These are phyloP conservation scores for Cyprinella venusta DNA, from an alignment of 2,797 vertebrate species.

Conservation along the genomic window DNA sequence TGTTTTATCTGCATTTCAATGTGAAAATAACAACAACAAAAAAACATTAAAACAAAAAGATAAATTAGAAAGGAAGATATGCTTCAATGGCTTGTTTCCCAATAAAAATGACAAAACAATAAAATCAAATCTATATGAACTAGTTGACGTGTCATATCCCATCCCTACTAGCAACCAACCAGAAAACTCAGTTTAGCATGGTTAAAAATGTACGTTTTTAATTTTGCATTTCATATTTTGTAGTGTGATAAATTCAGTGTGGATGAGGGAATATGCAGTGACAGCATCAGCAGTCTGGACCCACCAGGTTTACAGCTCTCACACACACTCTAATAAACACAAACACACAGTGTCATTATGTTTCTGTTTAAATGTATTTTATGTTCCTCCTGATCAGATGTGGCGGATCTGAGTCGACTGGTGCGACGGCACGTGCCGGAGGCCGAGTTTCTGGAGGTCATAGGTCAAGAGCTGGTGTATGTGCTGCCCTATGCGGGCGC, in stretches of 20 bases:
- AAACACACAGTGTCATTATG: conserved; percentile 42
- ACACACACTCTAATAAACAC: neutral
- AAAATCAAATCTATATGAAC: neutral
- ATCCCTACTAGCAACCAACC: neutral
- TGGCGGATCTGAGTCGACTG: conserved; percentile 73
- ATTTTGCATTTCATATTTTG: conserved; percentile 18
- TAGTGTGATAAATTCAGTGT: conserved; percentile 69
- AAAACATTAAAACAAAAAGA: neutral
- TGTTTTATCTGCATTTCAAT: neutral
- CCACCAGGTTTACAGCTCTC: conserved; percentile 83
- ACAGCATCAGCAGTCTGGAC: conserved; percentile 81
- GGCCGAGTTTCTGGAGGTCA: conserved; percentile 89
- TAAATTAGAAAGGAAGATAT: neutral
- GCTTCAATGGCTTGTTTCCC: neutral
- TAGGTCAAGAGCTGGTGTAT: conserved; percentile 94
- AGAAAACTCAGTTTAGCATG: neutral
- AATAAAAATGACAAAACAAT: neutral
- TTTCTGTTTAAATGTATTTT: neutral
- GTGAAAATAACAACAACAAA: too few species aligned
- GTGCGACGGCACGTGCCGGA: conserved; percentile 86
- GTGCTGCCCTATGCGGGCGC: conserved; percentile 90
- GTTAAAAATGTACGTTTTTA: neutral
- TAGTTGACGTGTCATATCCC: too few species aligned
- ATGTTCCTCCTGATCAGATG: conserved; percentile 57
- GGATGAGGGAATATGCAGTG: conserved; percentile 89